A percentile compares a stretch with the other conserved stretches of the same genome.
Evolutionary conservation across 2,113 vertebrate species (phyloP).

Genomic region (Poecilia latipinna): DNA sequence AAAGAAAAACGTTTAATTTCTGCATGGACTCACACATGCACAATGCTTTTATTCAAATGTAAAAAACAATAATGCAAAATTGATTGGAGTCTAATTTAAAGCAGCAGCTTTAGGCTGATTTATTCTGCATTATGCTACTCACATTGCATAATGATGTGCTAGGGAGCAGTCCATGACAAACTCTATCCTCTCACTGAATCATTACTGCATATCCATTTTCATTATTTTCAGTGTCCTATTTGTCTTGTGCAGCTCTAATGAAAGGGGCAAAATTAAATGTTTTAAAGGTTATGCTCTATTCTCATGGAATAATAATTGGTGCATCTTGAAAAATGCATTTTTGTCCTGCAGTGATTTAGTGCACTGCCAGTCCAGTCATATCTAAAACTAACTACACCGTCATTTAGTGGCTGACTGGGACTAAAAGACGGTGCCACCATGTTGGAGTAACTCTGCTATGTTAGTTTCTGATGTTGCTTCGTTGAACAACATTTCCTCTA

Average conservation of each 20-base stretch:
- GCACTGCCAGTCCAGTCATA: neutral
- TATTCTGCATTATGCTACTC: slow-evolving; percentile 20
- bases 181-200: slow-evolving; percentile 11
- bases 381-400: neutral
- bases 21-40: neutral
- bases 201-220: slow-evolving; percentile 16
- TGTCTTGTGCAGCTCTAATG: neutral
- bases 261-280: neutral
- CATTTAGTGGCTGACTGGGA: neutral
- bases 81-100: slow-evolving; percentile 30
- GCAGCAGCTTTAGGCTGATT: slow-evolving; percentile 18
- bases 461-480: no score
- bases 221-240: neutral
- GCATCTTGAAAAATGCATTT: neutral
- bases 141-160: slow-evolving; percentile 15
- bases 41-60: slow-evolving; percentile 6
- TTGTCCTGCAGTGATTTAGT: neutral
- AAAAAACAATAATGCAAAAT: slow-evolving; percentile 9
- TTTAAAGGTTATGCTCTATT: neutral
- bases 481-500: no score
- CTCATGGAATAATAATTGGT: neutral
- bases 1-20: neutral
- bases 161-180: slow-evolving; percentile 21
- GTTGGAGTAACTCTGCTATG: no score
- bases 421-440: neutral